Base-by-base conservation (phyloP, 2,797 vertebrate genomes). In the Varecia variegata region DNA sequence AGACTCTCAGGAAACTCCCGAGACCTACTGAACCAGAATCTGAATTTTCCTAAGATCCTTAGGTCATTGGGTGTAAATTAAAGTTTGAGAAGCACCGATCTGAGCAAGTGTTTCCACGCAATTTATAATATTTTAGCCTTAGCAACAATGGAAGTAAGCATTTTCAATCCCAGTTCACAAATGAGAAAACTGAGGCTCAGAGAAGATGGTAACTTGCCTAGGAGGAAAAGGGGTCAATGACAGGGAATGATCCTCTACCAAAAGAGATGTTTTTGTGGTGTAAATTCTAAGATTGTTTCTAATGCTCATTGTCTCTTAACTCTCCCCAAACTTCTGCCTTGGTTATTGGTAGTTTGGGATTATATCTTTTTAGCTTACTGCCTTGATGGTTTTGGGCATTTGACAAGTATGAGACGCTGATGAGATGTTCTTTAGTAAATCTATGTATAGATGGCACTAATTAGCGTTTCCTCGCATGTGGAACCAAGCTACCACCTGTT, bases 401-500 rank as follows among this genome's bases (percentile, higher is more conserved):
- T 94, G 94, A 82, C 60, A 96, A 93, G 56, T 40, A 88, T 30
- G 54, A 81, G 88, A n/a, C 7, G 40, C 81, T 62, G 45, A 93
- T 50, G 25, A 52, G 65, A 93, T 83, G 30, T 94, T 93, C 87
- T 94, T 95, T 77, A 86, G 96, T 93, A 84, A 94, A 52, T 88
- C 93, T 83, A 40, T 84, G 85, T 93, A 65, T 92, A 92, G 58
- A 7, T 84, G 68, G 47, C 88, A 84, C 90, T 95, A 80, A 95
- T 96, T 89, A 97, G 97, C 5, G 1, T 95, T 97, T 85, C 45
- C 70, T 88, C 14, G 18, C 56, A 14, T 7, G 74, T 95, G 88
- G 89, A 97, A 90, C 82, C 96, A 97, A 87, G 92, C 65, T 32
- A 92, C 47, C 94, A 77, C 83, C 88, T 94, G 79, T 73, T 95